Evolutionary conservation across 1,140 invertebrate genomes (phyloP).

Genomic region (Drosophila ironensis): DNA sequence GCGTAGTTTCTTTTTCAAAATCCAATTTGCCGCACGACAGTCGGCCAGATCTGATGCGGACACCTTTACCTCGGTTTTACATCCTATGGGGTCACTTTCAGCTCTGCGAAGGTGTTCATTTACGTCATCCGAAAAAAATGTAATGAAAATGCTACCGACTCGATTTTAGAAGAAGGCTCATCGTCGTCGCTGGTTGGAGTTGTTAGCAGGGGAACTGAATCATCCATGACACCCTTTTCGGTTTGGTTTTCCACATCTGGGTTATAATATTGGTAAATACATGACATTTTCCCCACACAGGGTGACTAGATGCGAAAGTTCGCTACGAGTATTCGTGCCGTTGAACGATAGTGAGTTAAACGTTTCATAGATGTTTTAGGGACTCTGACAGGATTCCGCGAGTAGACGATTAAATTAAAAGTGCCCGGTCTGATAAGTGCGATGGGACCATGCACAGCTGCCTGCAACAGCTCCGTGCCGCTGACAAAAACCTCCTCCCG

Average conservation of each 20-base stretch:
- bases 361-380: background rate
- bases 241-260: background rate
- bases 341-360: background rate
- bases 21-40: slow-evolving; percentile 62
- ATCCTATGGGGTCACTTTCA: background rate
- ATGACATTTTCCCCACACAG: slow-evolving; percentile 44
- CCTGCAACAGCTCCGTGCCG: slow-evolving; percentile 11
- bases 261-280: slow-evolving; percentile 51
- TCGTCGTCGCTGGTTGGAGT: background rate
- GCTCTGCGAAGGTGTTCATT: background rate
- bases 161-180: background rate
- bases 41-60: slow-evolving; percentile 55
- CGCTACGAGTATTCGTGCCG: too few relatives aligned
- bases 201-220: background rate
- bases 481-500: slow-evolving; percentile 1
- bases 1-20: slow-evolving; percentile 56
- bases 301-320: background rate
- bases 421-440: slow-evolving; percentile 13
- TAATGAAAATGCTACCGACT: slow-evolving; percentile 9
- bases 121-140: background rate
- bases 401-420: slow-evolving; percentile 37
- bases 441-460: background rate
- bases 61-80: background rate
- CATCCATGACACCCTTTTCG: background rate
- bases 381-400: background rate